Evolutionary conservation across 37 sponge, comb jelly and placozoan genomes (phyloP), one percentile per base, ranked within the genome.

Genomic region (Aphrocallistes beatrix): DNA sequence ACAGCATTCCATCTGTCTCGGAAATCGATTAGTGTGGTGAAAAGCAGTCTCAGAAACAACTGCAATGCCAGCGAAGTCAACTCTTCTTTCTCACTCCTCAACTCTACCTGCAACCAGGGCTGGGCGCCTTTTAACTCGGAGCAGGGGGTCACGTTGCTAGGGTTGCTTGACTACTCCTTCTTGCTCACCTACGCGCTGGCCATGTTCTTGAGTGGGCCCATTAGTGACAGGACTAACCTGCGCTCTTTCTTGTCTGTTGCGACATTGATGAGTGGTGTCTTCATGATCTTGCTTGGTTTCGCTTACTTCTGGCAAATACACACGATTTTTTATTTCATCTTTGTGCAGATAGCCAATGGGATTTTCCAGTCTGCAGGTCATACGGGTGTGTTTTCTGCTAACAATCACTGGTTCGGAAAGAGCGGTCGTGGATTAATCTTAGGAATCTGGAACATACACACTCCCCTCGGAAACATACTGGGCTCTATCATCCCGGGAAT

Each of bases 381-480:
- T 13, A 60, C 75, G 3, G 75, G 75, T 13, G 75, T 60, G 34
- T 60, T 60, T 60, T 60, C 75, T 60, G 75, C 83, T 3, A 82
- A 82, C 17, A 37, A 42, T 84, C 48, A 37, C 23, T 84, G 50
- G 85, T 45, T 84, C 51, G 50, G 50, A 6, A 47, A 81, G 82
- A 82, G 51, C 85, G 83, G 87, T 40, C 87, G 90, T 21, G 90
- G 90, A 28, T 37, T 90, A 28, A 84, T 90, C 39, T 60, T 90
- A 50, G 90, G 90, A 0, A 69, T 90, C 0, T 90, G 90, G 90
- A 90, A 90, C 60, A 88, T 85, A 25, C 90, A 90, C 83, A 90
- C 90, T 39, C 88, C 90, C 28, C 50, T 90, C 21, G 90, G 90
- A 21, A 90, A 90, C 85, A 90, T 90, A 38, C 51, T 90, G 21